These are phyloP conservation scores for Apoda limacodes DNA, from an alignment of 2,888 invertebrate genomes.

Conservation along the genomic window DNA sequence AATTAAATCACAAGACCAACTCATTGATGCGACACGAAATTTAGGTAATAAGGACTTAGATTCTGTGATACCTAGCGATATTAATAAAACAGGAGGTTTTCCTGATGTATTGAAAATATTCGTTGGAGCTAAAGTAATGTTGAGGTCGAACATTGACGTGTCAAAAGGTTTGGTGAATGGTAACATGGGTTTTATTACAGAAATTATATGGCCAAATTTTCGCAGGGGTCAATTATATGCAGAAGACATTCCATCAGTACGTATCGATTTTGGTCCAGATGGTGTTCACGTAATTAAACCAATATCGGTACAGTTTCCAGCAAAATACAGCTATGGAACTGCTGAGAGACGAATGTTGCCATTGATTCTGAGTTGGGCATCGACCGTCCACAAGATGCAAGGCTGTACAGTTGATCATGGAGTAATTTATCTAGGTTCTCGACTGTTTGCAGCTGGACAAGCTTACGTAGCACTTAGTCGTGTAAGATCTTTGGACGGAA, in stretches of 20 bases:
- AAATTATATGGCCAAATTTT: slow-evolving; percentile 20
- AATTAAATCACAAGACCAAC: slow-evolving; percentile 17
- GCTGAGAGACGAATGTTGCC: slow-evolving; percentile 8
- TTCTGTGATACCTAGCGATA: slow-evolving; percentile 16
- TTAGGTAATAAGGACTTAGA: slow-evolving; percentile 8
- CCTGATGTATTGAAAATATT: slow-evolving; percentile 11
- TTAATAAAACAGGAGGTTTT: slow-evolving; percentile 17
- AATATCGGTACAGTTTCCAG: background rate
- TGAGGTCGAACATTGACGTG: slow-evolving; percentile 17
- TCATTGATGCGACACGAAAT: slow-evolving; percentile 16
- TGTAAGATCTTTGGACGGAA: slow-evolving; percentile 16
- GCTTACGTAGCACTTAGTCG: slow-evolving; percentile 25
- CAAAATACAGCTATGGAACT: slow-evolving; percentile 1
- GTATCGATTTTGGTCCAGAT: background rate
- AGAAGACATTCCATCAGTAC: slow-evolving; percentile 1
- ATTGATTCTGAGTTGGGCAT: slow-evolving; percentile 21
- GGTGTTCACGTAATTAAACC: background rate
- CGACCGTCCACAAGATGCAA: slow-evolving; percentile 19
- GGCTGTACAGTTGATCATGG: slow-evolving; percentile 19
- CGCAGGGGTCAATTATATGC: slow-evolving; percentile 8
- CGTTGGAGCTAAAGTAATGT: too few relatives aligned
- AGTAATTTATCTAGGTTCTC: slow-evolving; percentile 20
- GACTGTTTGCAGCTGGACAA: slow-evolving; percentile 22
- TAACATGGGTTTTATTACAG: slow-evolving; percentile 14
- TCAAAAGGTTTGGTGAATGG: slow-evolving; percentile 18